Base-by-base conservation (phyloP, 1,140 invertebrate genomes). In the Trichonephila clavipes region DNA sequence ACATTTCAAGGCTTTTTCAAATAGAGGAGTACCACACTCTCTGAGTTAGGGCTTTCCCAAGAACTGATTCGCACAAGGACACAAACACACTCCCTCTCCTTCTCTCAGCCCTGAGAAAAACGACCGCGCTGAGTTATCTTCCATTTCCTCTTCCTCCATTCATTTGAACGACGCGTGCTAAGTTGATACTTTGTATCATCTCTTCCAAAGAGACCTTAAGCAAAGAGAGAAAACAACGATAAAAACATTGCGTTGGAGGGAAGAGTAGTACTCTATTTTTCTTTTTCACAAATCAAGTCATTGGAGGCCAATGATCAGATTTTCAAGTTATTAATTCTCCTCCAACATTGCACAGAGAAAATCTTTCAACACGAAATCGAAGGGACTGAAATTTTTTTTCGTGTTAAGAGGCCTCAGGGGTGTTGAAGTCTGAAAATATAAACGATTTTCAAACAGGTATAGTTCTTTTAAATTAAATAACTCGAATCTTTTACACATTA, bases 171-270 rank as follows among this genome's bases (percentile, higher is more conserved):
- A 61, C 85, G 85, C 85, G 59, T 87, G 58, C 85, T 21, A 77
- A 87, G 85, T 64, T 87, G 85, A 87, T 87, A 87, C 85, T 87
- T 62, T 87, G 85, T 87, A 87, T 87, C 85, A 87, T 87, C 85
- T 61, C 4, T 85, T 34, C 62, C 14, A 24, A 6, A 19, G 19
- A 85, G 24, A 85, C 51, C 10, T 10, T 51, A 12, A 85, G 58
- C n/a, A 83, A 83, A 66, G 64, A n/a, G n/a, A n/a, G n/a, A 66
- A 66, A 58, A 12, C 81, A 58, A 44, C 82, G 72, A 77, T 77
- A 77, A 77, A 77, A 77, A 77, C 72, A 69, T 14, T 69, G 66
- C 51, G 51, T 51, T 51, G 51, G 51, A 51, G 51, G 24, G 66
- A 69, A 69, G 10, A 69, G 66, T 12, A 24, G 7, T 8, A 21